These are phyloP conservation scores for Hippoglossus stenolepis DNA, from an alignment of 2,113 vertebrate genomes.

Conservation along the genomic window DNA sequence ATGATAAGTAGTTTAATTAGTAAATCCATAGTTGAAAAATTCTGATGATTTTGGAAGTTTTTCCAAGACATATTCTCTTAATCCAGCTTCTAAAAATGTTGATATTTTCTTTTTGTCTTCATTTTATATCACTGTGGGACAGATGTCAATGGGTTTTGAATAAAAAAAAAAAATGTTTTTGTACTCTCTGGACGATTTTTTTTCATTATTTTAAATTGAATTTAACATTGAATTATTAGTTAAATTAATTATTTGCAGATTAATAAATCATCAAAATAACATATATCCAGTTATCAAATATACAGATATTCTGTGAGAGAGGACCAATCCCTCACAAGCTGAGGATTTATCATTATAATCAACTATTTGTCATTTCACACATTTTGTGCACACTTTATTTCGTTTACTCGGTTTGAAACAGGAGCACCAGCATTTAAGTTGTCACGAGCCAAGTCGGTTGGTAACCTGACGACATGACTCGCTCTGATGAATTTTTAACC, in stretches of 20 bases:
- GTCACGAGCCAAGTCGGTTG: conserved; percentile 30
- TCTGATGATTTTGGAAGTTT: not conserved
- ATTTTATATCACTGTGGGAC: not conserved
- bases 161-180: not conserved
- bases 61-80: not conserved
- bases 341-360: not conserved
- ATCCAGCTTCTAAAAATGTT: not conserved
- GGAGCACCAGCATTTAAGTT: conserved; percentile 14
- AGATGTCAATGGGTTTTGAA: not conserved
- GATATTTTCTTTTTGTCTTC: not conserved
- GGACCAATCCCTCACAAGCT: not conserved
- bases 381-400: not conserved
- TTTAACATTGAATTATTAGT: not conserved
- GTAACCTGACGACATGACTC: conserved; percentile 31
- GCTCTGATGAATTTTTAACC: conserved; percentile 44
- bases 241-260: not conserved
- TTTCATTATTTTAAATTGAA: not conserved
- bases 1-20: not conserved
- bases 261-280: too few species aligned
- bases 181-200: not conserved
- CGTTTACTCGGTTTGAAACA: not conserved
- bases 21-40: not conserved
- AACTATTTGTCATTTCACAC: not conserved
- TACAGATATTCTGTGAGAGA: too few species aligned
- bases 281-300: too few species aligned